Conservation (phyloP, 1,140 invertebrate species). For the Fopius arisanus region DNA sequence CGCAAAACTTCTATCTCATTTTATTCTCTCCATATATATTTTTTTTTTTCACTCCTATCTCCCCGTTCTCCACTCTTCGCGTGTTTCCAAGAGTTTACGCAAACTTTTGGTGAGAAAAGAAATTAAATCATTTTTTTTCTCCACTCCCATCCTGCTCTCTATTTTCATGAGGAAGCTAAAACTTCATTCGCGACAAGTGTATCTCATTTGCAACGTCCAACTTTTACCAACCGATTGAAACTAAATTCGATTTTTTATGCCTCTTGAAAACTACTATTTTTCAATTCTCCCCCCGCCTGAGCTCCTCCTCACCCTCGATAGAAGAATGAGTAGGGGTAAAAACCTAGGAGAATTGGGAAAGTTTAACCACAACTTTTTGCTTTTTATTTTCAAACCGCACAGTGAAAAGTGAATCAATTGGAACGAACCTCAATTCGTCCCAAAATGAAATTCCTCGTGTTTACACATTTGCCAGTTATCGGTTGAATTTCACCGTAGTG, state of each 20-base stretch:
- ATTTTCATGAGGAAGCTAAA: background rate
- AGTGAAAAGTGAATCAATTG: background rate
- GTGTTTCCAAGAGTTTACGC: conserved; percentile 17
- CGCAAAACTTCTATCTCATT: background rate
- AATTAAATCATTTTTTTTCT: conserved; percentile 1
- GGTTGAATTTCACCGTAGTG: background rate
- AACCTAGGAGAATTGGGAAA: background rate
- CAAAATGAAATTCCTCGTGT: background rate
- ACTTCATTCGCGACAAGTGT: conserved; percentile 17
- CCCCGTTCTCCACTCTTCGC: background rate
- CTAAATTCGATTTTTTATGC: background rate
- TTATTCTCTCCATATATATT: background rate
- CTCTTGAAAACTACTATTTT: background rate
- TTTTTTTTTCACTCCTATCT: conserved; percentile 2
- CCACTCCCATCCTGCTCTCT: background rate
- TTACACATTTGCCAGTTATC: background rate
- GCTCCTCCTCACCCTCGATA: background rate
- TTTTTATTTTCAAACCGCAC: background rate
- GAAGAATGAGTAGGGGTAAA: background rate
- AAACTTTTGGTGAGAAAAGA: background rate
- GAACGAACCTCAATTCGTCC: conserved; percentile 7
- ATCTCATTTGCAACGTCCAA: conserved; percentile 21
- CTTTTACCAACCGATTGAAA: conserved; percentile 5
- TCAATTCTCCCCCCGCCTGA: background rate
- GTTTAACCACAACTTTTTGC: background rate